These are phyloP conservation scores for Achatina immaculata DNA, from an alignment of 1,140 invertebrate genomes.

Conservation along the genomic window DNA sequence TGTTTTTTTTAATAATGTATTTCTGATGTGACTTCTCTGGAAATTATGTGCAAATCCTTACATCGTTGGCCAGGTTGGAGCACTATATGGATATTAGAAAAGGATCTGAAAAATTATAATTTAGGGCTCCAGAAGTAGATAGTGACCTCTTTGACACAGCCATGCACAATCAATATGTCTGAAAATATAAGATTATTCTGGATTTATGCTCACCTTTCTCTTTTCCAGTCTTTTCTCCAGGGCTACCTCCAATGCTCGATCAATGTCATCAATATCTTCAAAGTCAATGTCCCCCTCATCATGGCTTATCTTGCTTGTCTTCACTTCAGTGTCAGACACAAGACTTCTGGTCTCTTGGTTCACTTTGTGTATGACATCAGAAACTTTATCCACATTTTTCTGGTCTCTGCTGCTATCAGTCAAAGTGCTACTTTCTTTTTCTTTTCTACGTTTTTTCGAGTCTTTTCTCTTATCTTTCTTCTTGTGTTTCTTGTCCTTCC, in stretches of 20 bases:
- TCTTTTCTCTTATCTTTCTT: conserved; percentile 24
- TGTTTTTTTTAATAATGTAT: no score
- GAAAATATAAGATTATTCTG: no score
- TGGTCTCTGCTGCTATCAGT: background rate
- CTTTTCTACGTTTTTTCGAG: background rate
- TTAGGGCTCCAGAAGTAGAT: no score
- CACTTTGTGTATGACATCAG: background rate
- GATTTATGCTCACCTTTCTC: conserved; percentile 59
- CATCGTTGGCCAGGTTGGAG: no score
- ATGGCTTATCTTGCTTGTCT: conserved; percentile 29
- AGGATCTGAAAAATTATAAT: no score
- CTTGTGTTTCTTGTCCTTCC: conserved; percentile 1
- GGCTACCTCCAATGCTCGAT: conserved; percentile 62
- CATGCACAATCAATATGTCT: no score
- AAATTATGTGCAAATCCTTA: no score
- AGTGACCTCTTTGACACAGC: no score
- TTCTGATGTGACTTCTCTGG: no score
- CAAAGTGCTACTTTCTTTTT: background rate
- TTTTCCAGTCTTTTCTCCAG: conserved; percentile 64
- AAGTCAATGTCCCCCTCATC: conserved; percentile 49
- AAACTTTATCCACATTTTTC: background rate
- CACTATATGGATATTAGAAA: no score
- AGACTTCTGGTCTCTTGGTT: background rate
- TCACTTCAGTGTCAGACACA: background rate
- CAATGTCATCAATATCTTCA: conserved; percentile 68